These are phyloP conservation scores for Euspilapteryx auroguttella DNA, from an alignment of 2,888 invertebrate species.

Conservation along the genomic window DNA sequence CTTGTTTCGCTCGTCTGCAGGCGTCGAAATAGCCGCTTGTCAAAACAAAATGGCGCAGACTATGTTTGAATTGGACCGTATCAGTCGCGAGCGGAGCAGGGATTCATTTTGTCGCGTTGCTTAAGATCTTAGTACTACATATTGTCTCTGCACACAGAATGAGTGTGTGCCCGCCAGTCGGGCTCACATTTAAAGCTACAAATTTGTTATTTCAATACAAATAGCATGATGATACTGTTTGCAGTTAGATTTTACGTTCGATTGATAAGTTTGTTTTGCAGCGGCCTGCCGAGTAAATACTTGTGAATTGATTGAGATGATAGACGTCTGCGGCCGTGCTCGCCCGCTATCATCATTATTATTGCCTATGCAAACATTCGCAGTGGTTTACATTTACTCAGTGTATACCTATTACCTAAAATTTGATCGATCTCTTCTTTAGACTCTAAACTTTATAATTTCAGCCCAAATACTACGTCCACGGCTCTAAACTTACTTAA, in stretches of 20 bases:
- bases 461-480: too few species aligned
- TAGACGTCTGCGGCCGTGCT: too few species aligned
- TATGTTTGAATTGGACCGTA: slow-evolving; percentile 60
- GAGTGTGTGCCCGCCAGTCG: slow-evolving; percentile 53
- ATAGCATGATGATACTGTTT: slow-evolving; percentile 59
- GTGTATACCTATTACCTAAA: too few species aligned
- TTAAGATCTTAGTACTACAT: slow-evolving; percentile 56
- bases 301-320: slow-evolving; percentile 42
- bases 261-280: slow-evolving; percentile 51
- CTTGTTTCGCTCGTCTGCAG: slow-evolving; percentile 13
- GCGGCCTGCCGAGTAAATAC: slow-evolving; percentile 29
- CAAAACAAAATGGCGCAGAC: slow-evolving; percentile 60
- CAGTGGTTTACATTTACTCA: too few species aligned
- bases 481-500: too few species aligned
- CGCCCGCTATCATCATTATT: too few species aligned
- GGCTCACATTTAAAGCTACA: slow-evolving; percentile 59
- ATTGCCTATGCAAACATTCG: too few species aligned
- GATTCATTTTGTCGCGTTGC: slow-evolving; percentile 61
- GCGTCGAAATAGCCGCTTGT: slow-evolving; percentile 44
- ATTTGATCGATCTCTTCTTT: too few species aligned
- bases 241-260: slow-evolving; percentile 51
- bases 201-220: slow-evolving; percentile 60
- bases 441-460: too few species aligned
- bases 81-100: slow-evolving; percentile 57
- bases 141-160: slow-evolving; percentile 55